A percentile compares a stretch with the other conserved stretches of the same genome.
Evolutionary conservation across 2,113 vertebrate species (phyloP).

Genomic region (Lipophrys pholis): DNA sequence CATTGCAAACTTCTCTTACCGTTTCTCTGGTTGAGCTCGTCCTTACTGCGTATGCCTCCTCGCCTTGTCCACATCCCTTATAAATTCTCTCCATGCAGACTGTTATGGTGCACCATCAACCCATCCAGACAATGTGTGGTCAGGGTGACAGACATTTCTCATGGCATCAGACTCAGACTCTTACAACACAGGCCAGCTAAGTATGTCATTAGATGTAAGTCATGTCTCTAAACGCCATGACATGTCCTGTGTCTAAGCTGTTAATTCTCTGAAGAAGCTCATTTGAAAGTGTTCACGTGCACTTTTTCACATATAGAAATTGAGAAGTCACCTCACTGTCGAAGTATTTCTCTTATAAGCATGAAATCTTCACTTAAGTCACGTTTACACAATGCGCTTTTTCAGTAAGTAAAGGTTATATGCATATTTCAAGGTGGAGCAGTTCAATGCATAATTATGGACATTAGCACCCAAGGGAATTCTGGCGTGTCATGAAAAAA

Average conservation of each 20-base stretch:
- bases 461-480: slow-evolving; percentile 7
- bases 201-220: slow-evolving; percentile 72
- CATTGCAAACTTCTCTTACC: slow-evolving; percentile 25
- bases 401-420: slow-evolving; percentile 11
- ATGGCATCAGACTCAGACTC: slow-evolving; percentile 69
- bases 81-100: slow-evolving; percentile 53
- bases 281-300: slow-evolving; percentile 5
- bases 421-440: background rate
- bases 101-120: slow-evolving; percentile 35
- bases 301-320: background rate
- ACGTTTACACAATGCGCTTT: background rate
- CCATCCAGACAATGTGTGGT: slow-evolving; percentile 68
- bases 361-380: background rate
- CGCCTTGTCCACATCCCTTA: slow-evolving; percentile 51
- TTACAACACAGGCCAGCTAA: slow-evolving; percentile 48
- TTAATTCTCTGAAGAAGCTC: slow-evolving; percentile 27
- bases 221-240: slow-evolving; percentile 69
- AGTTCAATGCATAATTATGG: slow-evolving; percentile 33
- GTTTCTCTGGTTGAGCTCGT: slow-evolving; percentile 42
- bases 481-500: slow-evolving; percentile 42
- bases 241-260: slow-evolving; percentile 22
- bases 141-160: slow-evolving; percentile 70
- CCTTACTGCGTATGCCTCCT: slow-evolving; percentile 33
- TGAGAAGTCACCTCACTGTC: slow-evolving; percentile 6
- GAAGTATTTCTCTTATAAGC: background rate